Conservation (phyloP, 2,113 vertebrate genomes). For the Tamias sibiricus region DNA sequence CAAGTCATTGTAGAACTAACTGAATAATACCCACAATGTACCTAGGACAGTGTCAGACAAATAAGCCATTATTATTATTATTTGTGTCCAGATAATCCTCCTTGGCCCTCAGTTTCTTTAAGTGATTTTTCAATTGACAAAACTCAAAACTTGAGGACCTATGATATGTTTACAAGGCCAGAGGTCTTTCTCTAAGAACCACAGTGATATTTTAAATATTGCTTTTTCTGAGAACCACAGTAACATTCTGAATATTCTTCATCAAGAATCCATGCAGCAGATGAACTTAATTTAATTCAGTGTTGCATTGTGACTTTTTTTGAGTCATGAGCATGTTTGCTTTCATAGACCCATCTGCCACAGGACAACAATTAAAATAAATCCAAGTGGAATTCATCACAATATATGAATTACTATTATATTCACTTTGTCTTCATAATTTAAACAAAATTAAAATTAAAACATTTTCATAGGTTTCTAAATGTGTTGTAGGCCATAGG, state of each 20-base stretch:
- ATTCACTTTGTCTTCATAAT: not conserved
- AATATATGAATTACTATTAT: not conserved
- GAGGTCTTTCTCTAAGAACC: not conserved
- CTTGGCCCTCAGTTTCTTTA: not conserved
- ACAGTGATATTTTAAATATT: conserved; percentile 18
- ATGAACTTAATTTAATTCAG: not conserved
- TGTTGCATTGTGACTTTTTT: not conserved
- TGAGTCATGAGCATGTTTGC: not conserved
- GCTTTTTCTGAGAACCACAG: not conserved
- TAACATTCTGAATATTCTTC: not conserved
- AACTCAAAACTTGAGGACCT: not conserved
- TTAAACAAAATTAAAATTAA: conserved; percentile 52
- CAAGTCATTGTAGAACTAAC: not conserved
- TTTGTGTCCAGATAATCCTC: not conserved
- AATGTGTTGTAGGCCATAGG: not conserved
- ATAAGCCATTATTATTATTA: not conserved
- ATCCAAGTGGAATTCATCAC: not conserved
- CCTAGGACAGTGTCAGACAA: not conserved
- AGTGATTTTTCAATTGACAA: not conserved
- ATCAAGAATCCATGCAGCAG: not conserved
- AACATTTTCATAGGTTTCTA: not conserved
- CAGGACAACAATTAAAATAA: not conserved
- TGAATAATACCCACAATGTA: not conserved
- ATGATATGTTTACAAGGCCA: not conserved
- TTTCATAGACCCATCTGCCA: not conserved